Base-by-base conservation (phyloP, 2,113 vertebrate species). In the Eclectus roratus region DNA sequence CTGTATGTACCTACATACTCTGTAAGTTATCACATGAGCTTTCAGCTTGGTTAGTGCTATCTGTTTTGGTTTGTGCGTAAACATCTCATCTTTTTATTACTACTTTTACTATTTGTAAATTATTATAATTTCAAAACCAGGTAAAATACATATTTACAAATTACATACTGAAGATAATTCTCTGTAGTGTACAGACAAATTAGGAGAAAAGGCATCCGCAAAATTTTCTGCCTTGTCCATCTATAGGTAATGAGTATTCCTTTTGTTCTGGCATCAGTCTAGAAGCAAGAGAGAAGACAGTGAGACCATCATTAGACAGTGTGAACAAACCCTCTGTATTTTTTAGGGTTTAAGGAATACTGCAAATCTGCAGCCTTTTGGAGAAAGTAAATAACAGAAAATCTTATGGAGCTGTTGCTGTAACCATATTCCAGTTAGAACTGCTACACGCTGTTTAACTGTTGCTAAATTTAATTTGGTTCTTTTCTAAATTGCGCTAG, bases 311-410 rank as follows among this genome's bases (percentile, higher is more conserved):
- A 69, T 23, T 21, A 74, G 14, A 77, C 13, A 43, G 20, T 0
- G 0, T 4, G 43, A 71, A 56, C 15, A 77, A 74, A 17, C 1
- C 0, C 12, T 7, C 3, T 44, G 11, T 37, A 17, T 29, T 80
- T 92, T 92, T 81, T 68, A 70, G 11, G 17, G n/a, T 74, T 33
- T 56, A 85, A 72, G 7, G 33, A 63, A 72, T 13, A 47, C 9
- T 8, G 12, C 14, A 80, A 49, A 88, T 23, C 10, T 56, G n/a
- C 29, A 31, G 27, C 39, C 39, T 85, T 90, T 27, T 31, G 18
- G 39, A 7, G 29, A 28, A 55, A 25, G 5, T 1, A 20, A 41
- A 46, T 7, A 71, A 33, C 13, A 53, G 4, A 71, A 74, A 35
- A 63, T 46, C 9, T 69, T 72, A 47, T 1, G 12, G 9, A 91